Evolutionary conservation across 2,888 invertebrate species (phyloP), one percentile per base, ranked within the genome.

Genomic region (Dorcus hopei): DNA sequence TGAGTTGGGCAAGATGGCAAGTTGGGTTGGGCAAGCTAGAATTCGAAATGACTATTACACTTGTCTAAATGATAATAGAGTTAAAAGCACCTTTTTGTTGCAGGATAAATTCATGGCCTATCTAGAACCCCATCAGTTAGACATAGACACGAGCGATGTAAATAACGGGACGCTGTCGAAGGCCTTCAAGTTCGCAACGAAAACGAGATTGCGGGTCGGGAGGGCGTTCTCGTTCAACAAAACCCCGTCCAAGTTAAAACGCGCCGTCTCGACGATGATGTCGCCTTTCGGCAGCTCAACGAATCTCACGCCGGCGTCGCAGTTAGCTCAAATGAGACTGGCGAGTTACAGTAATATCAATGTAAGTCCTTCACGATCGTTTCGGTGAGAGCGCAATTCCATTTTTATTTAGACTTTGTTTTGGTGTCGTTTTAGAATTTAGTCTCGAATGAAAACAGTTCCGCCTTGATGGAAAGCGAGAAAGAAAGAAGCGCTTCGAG

Each of bases 161-260:
- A 89, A 88, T 70, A 86, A 90, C 72, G 93, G 93, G 72, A 93
- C 94, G 58, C 82, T 95, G 67, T 91, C 93, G 69, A 95, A 93
- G 83, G 95, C 95, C 65, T 91, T 94, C 75, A 93, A 92, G 83
- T 89, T 92, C 78, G 93, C 93, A 43, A 87, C 90, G 61, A 85
- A 90, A 71, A 92, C 93, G 55, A 84, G 90, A 71, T 85, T 91
- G 74, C 92, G 93, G 85, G 94, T 97, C 68, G 94, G 94, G 53
- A 87, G 97, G 68, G 96, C 96, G 66, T 91, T 97, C 74, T 96
- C 95, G 65, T 95, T 97, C 80, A 95, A 94, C 80, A 94, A 95
- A 80, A 96, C 97, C 33, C 96, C 97, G 51, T 92, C 91, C 65
- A 94, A 93, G 78, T 80, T 97, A 71, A 95, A 95, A 80, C 86